Conservation (phyloP, 2,888 invertebrate genomes). For the Eristalis tenax region DNA sequence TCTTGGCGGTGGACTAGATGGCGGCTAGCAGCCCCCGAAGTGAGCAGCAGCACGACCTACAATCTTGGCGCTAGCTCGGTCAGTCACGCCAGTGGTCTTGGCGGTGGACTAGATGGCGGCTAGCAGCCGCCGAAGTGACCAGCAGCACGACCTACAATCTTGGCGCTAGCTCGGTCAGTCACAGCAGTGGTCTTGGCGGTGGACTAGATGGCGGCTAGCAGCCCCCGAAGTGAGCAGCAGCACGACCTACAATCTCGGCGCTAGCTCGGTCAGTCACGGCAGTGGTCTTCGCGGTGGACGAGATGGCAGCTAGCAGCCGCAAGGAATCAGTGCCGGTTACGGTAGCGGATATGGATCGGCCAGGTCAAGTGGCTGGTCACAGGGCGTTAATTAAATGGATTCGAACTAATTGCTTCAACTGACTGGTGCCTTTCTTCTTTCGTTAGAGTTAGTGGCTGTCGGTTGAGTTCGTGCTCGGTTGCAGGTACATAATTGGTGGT, state of each 20-base stretch:
- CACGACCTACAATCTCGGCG: too few relatives aligned
- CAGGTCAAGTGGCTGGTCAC: constrained; percentile 60
- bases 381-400: constrained; percentile 44
- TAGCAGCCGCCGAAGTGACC: neutral
- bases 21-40: too few relatives aligned
- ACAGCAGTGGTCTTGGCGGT: constrained; percentile 56
- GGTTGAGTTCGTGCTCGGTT: constrained; percentile 6
- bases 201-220: too few relatives aligned
- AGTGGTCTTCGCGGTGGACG: too few relatives aligned
- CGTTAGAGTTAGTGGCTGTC: constrained; percentile 8
- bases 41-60: too few relatives aligned
- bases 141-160: constrained; percentile 5
- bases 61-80: too few relatives aligned
- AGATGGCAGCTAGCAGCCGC: neutral
- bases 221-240: too few relatives aligned
- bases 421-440: constrained; percentile 28
- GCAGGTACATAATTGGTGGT: constrained; percentile 4
- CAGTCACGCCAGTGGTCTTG: too few relatives aligned
- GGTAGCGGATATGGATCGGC: constrained; percentile 40
- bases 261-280: too few relatives aligned
- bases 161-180: constrained; percentile 22
- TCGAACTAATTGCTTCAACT: neutral
- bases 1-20: constrained; percentile 63
- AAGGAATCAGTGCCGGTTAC: neutral
- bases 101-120: too few relatives aligned